phyloP scores from a whole-genome alignment of 2,797 vertebrate species.

The Myotis findleyi region DNA sequence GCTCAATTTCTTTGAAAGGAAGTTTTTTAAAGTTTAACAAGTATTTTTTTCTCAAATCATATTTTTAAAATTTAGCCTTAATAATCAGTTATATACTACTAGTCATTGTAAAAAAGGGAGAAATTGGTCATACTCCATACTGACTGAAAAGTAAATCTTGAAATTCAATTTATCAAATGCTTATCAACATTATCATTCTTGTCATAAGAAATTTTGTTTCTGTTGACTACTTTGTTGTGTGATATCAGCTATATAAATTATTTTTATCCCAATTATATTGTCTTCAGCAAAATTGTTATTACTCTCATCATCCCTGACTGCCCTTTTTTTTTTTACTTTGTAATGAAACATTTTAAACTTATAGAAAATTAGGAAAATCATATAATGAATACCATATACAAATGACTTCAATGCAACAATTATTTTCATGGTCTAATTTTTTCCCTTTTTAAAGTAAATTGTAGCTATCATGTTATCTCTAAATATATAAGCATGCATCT shows the following conservation, averaged over 20 bases:
- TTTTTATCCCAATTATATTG: neutral
- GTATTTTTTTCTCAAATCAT: neutral
- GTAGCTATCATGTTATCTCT: neutral
- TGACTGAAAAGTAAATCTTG: neutral
- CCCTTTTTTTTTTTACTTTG: neutral
- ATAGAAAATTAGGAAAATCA: neutral
- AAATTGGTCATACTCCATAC: neutral
- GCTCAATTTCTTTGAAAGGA: conserved; percentile 6
- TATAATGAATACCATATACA: neutral
- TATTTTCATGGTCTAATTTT: neutral
- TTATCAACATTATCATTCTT: neutral
- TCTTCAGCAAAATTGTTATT: neutral
- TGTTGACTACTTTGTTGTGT: neutral
- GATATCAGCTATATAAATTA: neutral
- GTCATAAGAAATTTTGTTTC: neutral
- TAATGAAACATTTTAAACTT: conserved; percentile 32
- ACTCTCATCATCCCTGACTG: neutral
- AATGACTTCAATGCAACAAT: neutral
- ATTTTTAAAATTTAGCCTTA: neutral
- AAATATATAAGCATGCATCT: neutral
- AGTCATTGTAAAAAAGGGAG: neutral
- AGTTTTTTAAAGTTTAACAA: neutral
- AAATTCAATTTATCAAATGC: neutral
- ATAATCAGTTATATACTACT: neutral
- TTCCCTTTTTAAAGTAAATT: conserved; percentile 24